phyloP scores from a whole-genome alignment of 2,888 invertebrate species.

The Toxonevra muliebris region DNA sequence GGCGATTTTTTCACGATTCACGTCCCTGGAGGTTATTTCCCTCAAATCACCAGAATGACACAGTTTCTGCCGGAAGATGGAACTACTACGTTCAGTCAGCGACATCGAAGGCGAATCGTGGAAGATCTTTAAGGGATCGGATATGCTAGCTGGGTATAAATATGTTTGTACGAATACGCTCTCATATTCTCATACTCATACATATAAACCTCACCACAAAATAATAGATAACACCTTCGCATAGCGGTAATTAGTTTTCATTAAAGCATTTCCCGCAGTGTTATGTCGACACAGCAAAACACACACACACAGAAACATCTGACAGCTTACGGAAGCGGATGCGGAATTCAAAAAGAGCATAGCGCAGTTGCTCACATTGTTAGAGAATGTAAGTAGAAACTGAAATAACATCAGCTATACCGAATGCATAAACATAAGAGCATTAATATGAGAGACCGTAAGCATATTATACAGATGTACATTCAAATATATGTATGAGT shows the following conservation, averaged over 20 bases:
- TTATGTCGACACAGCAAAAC: not conserved
- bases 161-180: not conserved
- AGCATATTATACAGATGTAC: too few relatives aligned
- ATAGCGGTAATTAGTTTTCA: conserved; percentile 27
- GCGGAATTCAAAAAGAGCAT: conserved; percentile 11
- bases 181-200: not conserved
- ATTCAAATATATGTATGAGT: too few relatives aligned
- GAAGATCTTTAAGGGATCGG: not conserved
- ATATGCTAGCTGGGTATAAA: not conserved
- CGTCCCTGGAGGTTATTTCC: too few relatives aligned
- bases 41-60: too few relatives aligned
- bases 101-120: not conserved
- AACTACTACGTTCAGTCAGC: too few relatives aligned
- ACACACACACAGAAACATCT: conserved; percentile 1
- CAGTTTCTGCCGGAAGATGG: too few relatives aligned
- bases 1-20: not conserved
- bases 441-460: too few relatives aligned
- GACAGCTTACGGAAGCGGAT: conserved; percentile 1
- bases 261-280: conserved; percentile 17
- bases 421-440: too few relatives aligned
- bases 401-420: too few relatives aligned
- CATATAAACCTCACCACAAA: not conserved
- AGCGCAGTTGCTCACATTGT: conserved; percentile 5
- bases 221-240: not conserved
- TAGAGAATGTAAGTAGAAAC: too few relatives aligned